A percentile compares a stretch with the other conserved stretches of the same genome.
These are phyloP conservation scores for Rhea pennata DNA, from an alignment of 2,113 vertebrate genomes.

Conservation along the genomic window DNA sequence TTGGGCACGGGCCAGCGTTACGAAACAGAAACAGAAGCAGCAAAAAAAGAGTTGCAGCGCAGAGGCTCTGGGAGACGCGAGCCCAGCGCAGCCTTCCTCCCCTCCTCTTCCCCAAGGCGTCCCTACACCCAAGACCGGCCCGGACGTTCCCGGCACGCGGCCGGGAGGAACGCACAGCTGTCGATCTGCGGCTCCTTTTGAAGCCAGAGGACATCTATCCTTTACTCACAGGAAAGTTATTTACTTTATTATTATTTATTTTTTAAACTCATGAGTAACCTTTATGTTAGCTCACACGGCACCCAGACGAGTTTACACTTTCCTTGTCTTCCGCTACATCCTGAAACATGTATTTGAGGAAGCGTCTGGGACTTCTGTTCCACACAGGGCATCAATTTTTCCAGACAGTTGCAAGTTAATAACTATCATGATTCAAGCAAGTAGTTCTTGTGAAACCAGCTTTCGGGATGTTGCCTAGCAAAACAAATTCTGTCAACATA, in stretches of 20 bases:
- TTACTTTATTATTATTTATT: background rate
- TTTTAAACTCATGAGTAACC: background rate
- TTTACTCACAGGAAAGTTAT: background rate
- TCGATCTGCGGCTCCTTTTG: too few relatives aligned
- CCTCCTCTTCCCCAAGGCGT: too few relatives aligned
- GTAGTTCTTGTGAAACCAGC: slow-evolving; percentile 49
- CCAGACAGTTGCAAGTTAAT: slow-evolving; percentile 37
- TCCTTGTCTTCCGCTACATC: background rate
- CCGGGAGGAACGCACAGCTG: too few relatives aligned
- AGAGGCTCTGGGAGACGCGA: too few relatives aligned
- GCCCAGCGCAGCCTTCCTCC: too few relatives aligned
- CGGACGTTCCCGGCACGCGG: too few relatives aligned
- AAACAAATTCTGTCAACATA: background rate
- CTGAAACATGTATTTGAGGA: background rate
- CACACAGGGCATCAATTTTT: slow-evolving; percentile 26
- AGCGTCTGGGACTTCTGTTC: slow-evolving; percentile 36
- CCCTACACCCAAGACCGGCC: too few relatives aligned
- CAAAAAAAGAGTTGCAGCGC: too few relatives aligned
- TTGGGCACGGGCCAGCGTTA: too few relatives aligned
- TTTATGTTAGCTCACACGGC: background rate
- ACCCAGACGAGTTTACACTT: background rate
- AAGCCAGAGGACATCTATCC: background rate
- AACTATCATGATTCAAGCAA: background rate
- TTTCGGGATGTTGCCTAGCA: slow-evolving; percentile 34
- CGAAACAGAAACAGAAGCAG: too few relatives aligned